Percentiles rank a stretch among this genome's conserved stretches.
Conservation (phyloP, 2,113 vertebrate genomes). For the Dromas ardeola region DNA sequence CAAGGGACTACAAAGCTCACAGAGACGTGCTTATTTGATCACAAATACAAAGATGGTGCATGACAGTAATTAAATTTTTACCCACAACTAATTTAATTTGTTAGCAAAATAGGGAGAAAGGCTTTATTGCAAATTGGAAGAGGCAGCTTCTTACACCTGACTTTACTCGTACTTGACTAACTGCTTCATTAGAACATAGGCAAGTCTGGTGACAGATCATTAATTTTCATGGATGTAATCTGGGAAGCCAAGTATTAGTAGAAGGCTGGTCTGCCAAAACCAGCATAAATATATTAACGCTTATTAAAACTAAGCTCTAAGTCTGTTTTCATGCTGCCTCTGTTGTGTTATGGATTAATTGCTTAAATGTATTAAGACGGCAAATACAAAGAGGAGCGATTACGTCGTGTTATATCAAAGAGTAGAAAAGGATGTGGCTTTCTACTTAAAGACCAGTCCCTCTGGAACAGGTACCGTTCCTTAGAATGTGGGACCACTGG, state of each 20-base stretch:
- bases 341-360: constrained; percentile 37
- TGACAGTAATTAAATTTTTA: constrained; percentile 72
- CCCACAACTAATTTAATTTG: constrained; percentile 75
- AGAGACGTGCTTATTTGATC: constrained; percentile 6
- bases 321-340: constrained; percentile 22
- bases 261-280: constrained; percentile 39
- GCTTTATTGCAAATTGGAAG: constrained; percentile 44
- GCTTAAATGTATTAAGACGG: background rate
- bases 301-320: constrained; percentile 54
- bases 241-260: constrained; percentile 55
- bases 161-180: constrained; percentile 64
- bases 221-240: constrained; percentile 73
- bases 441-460: background rate
- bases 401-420: background rate
- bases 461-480: background rate
- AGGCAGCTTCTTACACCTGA: constrained; percentile 66
- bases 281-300: constrained; percentile 21
- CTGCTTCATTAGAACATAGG: constrained; percentile 61
- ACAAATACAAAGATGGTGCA: constrained; percentile 48
- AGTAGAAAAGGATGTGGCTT: background rate
- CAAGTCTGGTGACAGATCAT: constrained; percentile 58
- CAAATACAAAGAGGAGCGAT: background rate
- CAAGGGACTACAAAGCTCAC: background rate
- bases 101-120: constrained; percentile 39
- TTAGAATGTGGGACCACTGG: no score